These are phyloP conservation scores for Sphinx pinastri DNA, from an alignment of 2,888 invertebrate species.

Conservation along the genomic window DNA sequence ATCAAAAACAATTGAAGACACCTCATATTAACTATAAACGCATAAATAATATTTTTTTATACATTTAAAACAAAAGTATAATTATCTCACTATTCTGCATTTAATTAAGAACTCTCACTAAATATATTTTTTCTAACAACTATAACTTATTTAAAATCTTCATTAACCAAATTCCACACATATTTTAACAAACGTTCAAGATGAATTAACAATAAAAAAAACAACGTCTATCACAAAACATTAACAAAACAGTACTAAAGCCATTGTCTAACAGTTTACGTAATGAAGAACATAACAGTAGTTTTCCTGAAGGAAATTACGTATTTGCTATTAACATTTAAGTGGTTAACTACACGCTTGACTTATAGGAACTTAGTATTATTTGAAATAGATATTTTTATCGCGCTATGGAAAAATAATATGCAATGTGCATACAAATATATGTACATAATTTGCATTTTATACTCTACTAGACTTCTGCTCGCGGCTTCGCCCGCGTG, in stretches of 20 bases:
- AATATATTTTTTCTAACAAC: no score
- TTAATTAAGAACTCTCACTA: no score
- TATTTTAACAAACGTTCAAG: no score
- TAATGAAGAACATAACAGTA: constrained; percentile 20
- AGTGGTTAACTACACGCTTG: not conserved
- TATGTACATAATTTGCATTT: not conserved
- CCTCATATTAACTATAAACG: not conserved
- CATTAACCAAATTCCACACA: no score
- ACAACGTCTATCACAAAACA: constrained; percentile 14
- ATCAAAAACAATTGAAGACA: not conserved
- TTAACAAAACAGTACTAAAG: constrained; percentile 22
- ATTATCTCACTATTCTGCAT: no score
- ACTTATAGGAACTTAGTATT: not conserved
- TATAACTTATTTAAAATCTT: no score
- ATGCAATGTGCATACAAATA: no score
- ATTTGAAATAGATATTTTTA: not conserved
- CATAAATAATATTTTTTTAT: not conserved
- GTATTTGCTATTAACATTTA: not conserved
- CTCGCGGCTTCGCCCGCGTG: no score
- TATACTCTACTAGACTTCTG: no score
- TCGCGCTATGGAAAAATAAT: not conserved
- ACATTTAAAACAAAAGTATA: not conserved
- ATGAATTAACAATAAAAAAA: not conserved
- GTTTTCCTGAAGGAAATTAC: constrained; percentile 20
- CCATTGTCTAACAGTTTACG: constrained; percentile 17